Percentiles rank a stretch among this genome's conserved stretches.
Evolutionary conservation across 2,113 vertebrate genomes (phyloP).

Genomic region (Clarias gariepinus): DNA sequence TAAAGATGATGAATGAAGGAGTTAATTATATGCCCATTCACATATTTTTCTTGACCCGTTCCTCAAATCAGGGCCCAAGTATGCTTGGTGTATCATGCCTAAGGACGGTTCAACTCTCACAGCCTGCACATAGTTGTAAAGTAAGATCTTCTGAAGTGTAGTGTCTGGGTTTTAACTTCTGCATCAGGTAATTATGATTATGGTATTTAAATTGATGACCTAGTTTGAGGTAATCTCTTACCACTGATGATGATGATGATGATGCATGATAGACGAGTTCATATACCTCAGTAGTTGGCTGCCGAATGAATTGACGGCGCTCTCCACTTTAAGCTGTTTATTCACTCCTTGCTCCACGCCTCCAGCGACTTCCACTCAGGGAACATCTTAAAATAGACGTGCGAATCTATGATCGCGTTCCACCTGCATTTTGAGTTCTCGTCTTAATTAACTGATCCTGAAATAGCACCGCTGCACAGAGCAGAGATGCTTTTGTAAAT

Average conservation of each 20-base stretch:
- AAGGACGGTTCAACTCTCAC: background rate
- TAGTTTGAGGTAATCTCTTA: conserved; percentile 12
- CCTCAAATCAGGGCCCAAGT: background rate
- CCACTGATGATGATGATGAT: background rate
- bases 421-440: conserved; percentile 25
- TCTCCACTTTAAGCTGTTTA: conserved; percentile 30
- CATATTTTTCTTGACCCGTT: background rate
- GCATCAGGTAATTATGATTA: conserved; percentile 3
- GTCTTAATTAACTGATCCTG: conserved; percentile 23
- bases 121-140: conserved; percentile 6
- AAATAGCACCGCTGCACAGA: background rate
- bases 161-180: background rate
- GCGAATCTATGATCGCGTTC: conserved; percentile 24
- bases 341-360: conserved; percentile 17
- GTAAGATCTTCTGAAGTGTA: background rate
- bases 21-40: background rate
- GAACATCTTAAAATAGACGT: conserved; percentile 30
- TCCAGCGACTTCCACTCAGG: conserved; percentile 19
- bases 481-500: conserved; percentile 13
- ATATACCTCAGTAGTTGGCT: conserved; percentile 18
- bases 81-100: conserved; percentile 1
- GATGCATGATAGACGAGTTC: conserved; percentile 11
- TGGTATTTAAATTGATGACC: conserved; percentile 1
- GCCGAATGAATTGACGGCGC: conserved; percentile 23
- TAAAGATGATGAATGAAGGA: background rate